phyloP scores from a whole-genome alignment of 2,888 invertebrate species.

The Maniola hyperantus region DNA sequence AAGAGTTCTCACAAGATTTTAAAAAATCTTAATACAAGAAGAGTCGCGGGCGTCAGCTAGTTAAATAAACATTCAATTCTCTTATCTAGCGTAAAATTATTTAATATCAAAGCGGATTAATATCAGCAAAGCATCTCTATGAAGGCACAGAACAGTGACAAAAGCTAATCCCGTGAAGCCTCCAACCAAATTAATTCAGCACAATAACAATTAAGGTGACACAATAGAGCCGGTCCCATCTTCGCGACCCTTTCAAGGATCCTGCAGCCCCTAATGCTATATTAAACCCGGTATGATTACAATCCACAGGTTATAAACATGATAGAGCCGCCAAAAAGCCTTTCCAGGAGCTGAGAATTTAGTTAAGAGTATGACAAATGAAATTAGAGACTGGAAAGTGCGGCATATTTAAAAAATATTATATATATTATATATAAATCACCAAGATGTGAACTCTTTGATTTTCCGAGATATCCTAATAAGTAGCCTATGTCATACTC shows the following conservation, averaged over 20 bases:
- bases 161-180: constrained; percentile 37
- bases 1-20: too few relatives aligned
- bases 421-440: too few relatives aligned
- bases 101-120: constrained; percentile 25
- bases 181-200: constrained; percentile 45
- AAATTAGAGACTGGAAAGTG: too few relatives aligned
- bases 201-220: constrained; percentile 54
- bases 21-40: too few relatives aligned
- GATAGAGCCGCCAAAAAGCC: constrained; percentile 16
- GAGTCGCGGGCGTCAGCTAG: neutral
- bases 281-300: constrained; percentile 42
- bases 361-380: neutral
- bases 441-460: too few relatives aligned
- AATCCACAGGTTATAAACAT: constrained; percentile 38
- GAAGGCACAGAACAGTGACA: constrained; percentile 36
- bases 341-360: neutral
- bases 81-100: constrained; percentile 5
- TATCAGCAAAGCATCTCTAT: constrained; percentile 28
- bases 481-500: too few relatives aligned
- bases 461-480: too few relatives aligned
- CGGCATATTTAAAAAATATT: too few relatives aligned
- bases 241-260: constrained; percentile 37
- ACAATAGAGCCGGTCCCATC: constrained; percentile 35
- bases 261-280: constrained; percentile 40
- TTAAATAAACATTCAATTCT: neutral